Base-by-base conservation (phyloP, 1,140 invertebrate genomes). In the Diorhabda carinulata region DNA sequence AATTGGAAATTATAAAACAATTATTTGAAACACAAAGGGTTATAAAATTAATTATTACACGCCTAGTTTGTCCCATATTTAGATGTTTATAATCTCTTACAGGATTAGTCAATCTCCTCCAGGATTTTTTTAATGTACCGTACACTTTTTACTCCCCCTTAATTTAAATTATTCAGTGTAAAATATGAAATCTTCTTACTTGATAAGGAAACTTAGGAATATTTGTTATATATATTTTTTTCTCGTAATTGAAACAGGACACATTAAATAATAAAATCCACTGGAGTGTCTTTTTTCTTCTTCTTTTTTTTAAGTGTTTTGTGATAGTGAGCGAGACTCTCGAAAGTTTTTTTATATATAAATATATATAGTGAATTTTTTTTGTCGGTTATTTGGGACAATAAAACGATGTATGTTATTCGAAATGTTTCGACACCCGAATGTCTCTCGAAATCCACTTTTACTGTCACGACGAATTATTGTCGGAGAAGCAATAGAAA, bases 91-190 rank as follows among this genome's bases (percentile, higher is more conserved):
- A 25, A 25, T 25, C 25, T 1, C 25, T 25, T 25, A 25, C 25
- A 25, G 25, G 25, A n/a, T 6, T 4, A 52, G 47, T n/a, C 47
- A 8, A 52, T 52, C 47, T 52, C 47, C 47, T 52, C 47, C 47
- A 52, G n/a, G 47, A 52, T 52, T 52, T 52, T 25, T 52, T 52
- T 52, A 52, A 52, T 52, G 47, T 52, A 52, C 47, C 47, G 47
- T 52, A 52, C 47, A 52, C 47, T 52, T 52, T 52, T 52, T 52
- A 52, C 47, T 52, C 47, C 47, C n/a, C 47, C 47, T 52, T 52
- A 52, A n/a, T 52, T 52, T 8, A 52, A 52, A 8, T 52, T 8
- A 8, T 52, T 8, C 47, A 52, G 47, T 52, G 47, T 52, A 52
- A 52, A 52, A 52, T 52, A 52, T 52, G 6, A 52, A 52, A 52